Conservation (phyloP, 2,888 invertebrate genomes). For the Tiliacea aurago region DNA sequence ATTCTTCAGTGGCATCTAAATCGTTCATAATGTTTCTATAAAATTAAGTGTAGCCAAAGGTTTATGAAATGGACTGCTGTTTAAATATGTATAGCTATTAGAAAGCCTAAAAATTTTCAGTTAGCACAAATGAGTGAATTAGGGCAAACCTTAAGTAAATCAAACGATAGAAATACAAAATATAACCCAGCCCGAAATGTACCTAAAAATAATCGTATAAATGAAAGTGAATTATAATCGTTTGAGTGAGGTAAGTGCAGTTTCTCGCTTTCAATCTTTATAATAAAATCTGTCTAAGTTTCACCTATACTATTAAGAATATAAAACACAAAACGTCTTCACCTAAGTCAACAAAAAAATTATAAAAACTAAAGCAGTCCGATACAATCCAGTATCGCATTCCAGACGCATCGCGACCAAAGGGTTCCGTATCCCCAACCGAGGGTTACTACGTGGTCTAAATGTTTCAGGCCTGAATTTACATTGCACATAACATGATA, state of each 20-base stretch:
- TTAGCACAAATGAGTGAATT: background rate
- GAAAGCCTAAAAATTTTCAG: too few species aligned
- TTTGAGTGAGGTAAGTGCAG: background rate
- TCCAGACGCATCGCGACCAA: slow-evolving; percentile 64
- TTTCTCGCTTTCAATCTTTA: background rate
- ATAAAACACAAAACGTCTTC: slow-evolving; percentile 4
- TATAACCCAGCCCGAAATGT: background rate
- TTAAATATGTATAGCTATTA: too few species aligned
- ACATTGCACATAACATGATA: slow-evolving; percentile 75
- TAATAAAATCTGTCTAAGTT: background rate
- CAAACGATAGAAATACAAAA: background rate
- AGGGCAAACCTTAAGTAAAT: background rate
- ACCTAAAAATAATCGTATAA: background rate
- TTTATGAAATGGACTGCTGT: too few species aligned
- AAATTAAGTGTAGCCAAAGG: background rate
- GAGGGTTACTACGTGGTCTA: slow-evolving; percentile 83
- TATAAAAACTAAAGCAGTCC: slow-evolving; percentile 38
- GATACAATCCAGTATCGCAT: slow-evolving; percentile 62
- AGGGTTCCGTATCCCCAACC: slow-evolving; percentile 68
- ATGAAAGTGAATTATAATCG: background rate
- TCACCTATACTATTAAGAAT: background rate
- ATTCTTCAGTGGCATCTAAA: background rate
- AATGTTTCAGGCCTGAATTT: slow-evolving; percentile 86
- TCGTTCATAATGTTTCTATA: background rate
- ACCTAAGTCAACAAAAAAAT: slow-evolving; percentile 38